Percentiles rank a stretch among this genome's conserved stretches.
Conservation (phyloP, 2,888 invertebrate genomes). For the Sturmia bella region DNA sequence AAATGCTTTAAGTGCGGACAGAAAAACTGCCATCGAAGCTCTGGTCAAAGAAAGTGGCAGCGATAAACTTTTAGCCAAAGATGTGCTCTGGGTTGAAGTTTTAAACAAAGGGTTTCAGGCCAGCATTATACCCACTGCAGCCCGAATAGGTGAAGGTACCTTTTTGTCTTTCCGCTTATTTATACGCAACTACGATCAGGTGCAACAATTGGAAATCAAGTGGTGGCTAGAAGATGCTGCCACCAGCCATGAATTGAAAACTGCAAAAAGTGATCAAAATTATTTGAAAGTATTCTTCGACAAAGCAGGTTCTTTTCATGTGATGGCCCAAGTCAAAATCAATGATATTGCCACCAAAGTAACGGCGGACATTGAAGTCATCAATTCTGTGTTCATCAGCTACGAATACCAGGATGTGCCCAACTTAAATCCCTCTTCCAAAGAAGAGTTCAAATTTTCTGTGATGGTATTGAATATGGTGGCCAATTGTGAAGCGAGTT, state of each 20-base stretch:
- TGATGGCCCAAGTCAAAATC: conserved; percentile 63
- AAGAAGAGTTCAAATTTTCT: conserved; percentile 62
- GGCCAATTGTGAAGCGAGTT: conserved; percentile 68
- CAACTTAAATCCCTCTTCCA: conserved; percentile 64
- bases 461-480: conserved; percentile 66
- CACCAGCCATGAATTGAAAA: conserved; percentile 25
- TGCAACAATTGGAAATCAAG: conserved; percentile 49
- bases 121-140: conserved; percentile 60
- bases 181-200: conserved; percentile 55
- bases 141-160: conserved; percentile 59
- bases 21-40: conserved; percentile 72
- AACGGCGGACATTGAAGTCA: conserved; percentile 66
- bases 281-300: conserved; percentile 55
- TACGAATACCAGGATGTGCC: conserved; percentile 67
- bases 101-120: conserved; percentile 64
- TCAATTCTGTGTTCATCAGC: conserved; percentile 61
- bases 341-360: conserved; percentile 66
- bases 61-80: conserved; percentile 51
- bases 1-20: conserved; percentile 70
- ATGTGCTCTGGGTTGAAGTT: conserved; percentile 60
- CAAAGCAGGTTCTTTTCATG: conserved; percentile 56
- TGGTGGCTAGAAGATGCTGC: conserved; percentile 54
- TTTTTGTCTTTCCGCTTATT: conserved; percentile 58
- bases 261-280: conserved; percentile 25
- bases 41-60: conserved; percentile 61